Conservation (phyloP, 2,113 vertebrate genomes). For the Embiotoca jacksoni region DNA sequence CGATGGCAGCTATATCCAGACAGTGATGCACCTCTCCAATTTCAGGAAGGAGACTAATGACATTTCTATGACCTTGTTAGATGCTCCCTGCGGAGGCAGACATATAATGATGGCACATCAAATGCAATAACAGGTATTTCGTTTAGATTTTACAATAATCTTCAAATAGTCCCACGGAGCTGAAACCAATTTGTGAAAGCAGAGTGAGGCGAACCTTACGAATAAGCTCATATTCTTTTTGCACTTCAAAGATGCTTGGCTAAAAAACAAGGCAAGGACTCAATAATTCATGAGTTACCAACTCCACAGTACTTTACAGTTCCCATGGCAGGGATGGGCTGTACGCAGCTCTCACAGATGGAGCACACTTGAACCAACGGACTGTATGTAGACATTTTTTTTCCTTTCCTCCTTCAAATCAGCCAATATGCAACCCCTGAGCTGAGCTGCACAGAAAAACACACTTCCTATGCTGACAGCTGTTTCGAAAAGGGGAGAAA, state of each 20-base stretch:
- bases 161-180: constrained; percentile 29
- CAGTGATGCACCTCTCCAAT: constrained; percentile 60
- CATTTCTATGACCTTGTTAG: constrained; percentile 65
- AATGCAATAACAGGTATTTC: neutral
- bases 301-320: constrained; percentile 48
- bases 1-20: constrained; percentile 37
- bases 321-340: constrained; percentile 27
- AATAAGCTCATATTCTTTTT: constrained; percentile 31
- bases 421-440: constrained; percentile 33
- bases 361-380: neutral
- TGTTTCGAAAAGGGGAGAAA: constrained; percentile 7
- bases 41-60: constrained; percentile 72
- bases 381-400: constrained; percentile 15
- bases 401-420: constrained; percentile 28
- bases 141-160: constrained; percentile 8
- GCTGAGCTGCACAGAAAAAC: constrained; percentile 45
- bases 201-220: constrained; percentile 5
- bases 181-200: constrained; percentile 12
- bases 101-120: constrained; percentile 19
- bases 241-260: constrained; percentile 47
- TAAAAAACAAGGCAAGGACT: constrained; percentile 42
- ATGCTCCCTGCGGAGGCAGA: constrained; percentile 15
- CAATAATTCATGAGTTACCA: constrained; percentile 73
- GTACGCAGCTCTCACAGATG: constrained; percentile 16
- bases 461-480: constrained; percentile 26